These are phyloP conservation scores for Spheniscus humboldti DNA, from an alignment of 2,797 vertebrate genomes.

Conservation along the genomic window DNA sequence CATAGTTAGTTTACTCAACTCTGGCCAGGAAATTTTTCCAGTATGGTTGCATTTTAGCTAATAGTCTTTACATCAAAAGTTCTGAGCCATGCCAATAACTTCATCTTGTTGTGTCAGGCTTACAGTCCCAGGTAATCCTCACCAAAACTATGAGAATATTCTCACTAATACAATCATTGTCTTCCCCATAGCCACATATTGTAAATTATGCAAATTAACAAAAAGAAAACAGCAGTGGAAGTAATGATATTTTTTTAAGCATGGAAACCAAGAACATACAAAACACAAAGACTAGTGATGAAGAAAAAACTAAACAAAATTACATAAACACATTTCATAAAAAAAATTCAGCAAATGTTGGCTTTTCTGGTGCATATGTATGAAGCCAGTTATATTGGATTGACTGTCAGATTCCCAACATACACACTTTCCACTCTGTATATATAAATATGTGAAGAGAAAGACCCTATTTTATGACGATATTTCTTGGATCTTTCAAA, in stretches of 20 bases:
- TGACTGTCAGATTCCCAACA: background rate
- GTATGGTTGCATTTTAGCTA: background rate
- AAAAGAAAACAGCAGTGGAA: background rate
- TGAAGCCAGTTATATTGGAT: background rate
- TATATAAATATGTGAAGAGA: background rate
- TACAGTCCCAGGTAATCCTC: background rate
- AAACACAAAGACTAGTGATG: background rate
- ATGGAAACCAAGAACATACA: background rate
- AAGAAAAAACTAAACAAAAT: background rate
- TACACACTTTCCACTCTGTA: background rate
- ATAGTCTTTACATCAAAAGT: background rate
- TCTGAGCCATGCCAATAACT: background rate
- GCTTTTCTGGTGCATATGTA: background rate
- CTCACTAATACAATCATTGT: background rate
- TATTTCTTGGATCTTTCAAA: background rate
- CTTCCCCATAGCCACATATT: background rate
- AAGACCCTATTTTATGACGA: rapidly evolving
- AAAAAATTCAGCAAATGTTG: background rate
- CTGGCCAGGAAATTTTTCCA: background rate
- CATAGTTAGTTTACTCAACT: background rate
- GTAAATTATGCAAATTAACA: background rate
- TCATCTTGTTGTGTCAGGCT: background rate
- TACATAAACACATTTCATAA: background rate
- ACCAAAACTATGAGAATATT: background rate
- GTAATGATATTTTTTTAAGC: background rate